Evolutionary conservation across 2,113 vertebrate species (phyloP).

Genomic region (Cyprinodon tularosa): DNA sequence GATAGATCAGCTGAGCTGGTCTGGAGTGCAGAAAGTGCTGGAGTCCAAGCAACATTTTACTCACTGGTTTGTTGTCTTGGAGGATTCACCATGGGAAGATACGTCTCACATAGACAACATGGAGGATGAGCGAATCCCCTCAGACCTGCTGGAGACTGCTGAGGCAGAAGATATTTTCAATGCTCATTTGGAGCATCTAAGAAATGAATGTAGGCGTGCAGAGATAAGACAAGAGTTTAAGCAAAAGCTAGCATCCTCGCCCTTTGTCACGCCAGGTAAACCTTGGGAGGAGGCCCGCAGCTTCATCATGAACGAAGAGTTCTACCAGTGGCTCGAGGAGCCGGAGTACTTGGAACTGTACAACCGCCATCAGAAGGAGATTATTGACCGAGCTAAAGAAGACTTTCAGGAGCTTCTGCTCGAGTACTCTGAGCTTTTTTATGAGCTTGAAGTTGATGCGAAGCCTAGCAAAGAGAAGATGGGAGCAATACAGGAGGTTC

Average conservation of each 20-base stretch:
- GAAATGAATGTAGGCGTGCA: slow-evolving; percentile 86
- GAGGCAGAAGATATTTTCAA: slow-evolving; percentile 89
- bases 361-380: slow-evolving; percentile 92
- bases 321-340: slow-evolving; percentile 96
- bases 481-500: slow-evolving; percentile 96
- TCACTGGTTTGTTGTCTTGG: slow-evolving; percentile 94
- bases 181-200: slow-evolving; percentile 88
- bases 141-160: slow-evolving; percentile 89
- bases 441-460: slow-evolving; percentile 95
- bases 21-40: slow-evolving; percentile 88
- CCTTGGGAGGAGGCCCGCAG: slow-evolving; percentile 97
- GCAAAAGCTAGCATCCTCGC: slow-evolving; percentile 88
- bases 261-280: slow-evolving; percentile 93
- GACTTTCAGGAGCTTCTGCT: slow-evolving; percentile 96
- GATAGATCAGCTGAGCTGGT: slow-evolving; percentile 90
- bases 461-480: slow-evolving; percentile 99
- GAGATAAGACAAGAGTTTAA: slow-evolving; percentile 93
- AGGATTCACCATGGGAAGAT: slow-evolving; percentile 95
- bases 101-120: slow-evolving; percentile 88
- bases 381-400: slow-evolving; percentile 96
- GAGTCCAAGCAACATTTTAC: slow-evolving; percentile 91
- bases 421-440: slow-evolving; percentile 97
- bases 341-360: slow-evolving; percentile 93
- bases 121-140: slow-evolving; percentile 91
- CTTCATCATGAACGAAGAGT: slow-evolving; percentile 98